phyloP scores from a whole-genome alignment of 2,113 vertebrate genomes.

The Egretta garzetta region DNA sequence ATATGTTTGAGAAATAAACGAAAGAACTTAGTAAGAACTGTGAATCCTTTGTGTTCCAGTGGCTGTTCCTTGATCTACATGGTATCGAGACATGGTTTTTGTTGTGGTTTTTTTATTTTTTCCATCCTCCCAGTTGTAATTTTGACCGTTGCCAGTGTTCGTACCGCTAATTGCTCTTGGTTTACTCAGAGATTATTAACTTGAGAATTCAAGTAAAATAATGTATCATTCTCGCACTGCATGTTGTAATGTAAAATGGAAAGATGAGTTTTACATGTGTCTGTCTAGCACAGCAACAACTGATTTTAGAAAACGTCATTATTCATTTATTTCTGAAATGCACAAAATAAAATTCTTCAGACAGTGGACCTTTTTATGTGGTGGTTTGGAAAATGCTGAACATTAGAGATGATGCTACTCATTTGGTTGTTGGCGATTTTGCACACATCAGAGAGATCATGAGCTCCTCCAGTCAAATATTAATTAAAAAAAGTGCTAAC shows the following conservation, averaged over 20 bases:
- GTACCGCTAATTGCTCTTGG: conserved; percentile 1
- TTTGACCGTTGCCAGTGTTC: background rate
- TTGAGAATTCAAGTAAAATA: conserved; percentile 7
- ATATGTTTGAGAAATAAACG: background rate
- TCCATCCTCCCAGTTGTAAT: background rate
- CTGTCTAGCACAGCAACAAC: conserved; percentile 36
- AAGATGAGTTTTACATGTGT: conserved; percentile 24
- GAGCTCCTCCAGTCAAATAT: background rate
- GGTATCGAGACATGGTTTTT: background rate
- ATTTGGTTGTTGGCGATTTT: background rate
- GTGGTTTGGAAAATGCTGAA: background rate
- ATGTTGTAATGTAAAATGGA: conserved; percentile 41
- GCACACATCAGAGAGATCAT: fast-evolving
- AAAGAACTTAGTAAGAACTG: background rate
- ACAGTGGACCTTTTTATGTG: background rate
- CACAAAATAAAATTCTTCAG: conserved; percentile 73
- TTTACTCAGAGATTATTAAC: background rate
- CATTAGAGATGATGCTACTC: background rate
- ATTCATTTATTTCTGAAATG: conserved; percentile 58
- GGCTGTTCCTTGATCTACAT: background rate
- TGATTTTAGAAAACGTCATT: conserved; percentile 48
- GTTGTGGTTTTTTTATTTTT: background rate
- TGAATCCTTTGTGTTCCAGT: background rate
- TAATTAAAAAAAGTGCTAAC: background rate
- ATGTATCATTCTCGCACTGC: conserved; percentile 25